A percentile compares a stretch with the other conserved stretches of the same genome.
Conservation (phyloP, 2,888 invertebrate species). For the Metallyticus violacea region DNA sequence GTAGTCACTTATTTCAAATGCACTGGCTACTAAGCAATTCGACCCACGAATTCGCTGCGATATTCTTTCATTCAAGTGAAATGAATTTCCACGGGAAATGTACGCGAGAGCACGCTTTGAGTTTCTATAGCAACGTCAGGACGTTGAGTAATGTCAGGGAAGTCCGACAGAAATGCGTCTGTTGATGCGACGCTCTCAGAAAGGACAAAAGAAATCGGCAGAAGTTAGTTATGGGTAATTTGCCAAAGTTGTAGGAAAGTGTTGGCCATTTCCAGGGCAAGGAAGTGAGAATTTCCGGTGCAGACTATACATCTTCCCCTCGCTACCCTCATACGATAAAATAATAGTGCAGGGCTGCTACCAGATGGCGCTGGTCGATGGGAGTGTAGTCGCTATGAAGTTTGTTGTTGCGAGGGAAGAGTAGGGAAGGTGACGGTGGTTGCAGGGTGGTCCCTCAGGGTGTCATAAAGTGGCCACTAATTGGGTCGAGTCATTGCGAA, state of each 20-base stretch:
- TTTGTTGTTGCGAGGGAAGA: not conserved
- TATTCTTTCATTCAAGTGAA: too few species aligned
- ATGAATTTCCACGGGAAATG: too few species aligned
- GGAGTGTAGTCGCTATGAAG: not conserved
- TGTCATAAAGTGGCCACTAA: constrained; percentile 19
- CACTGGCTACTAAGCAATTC: too few species aligned
- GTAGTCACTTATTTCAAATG: too few species aligned
- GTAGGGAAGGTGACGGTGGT: not conserved
- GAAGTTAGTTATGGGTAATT: not conserved
- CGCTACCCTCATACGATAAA: not conserved
- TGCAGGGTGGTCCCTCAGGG: constrained; percentile 1
- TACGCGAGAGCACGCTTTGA: too few species aligned
- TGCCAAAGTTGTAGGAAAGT: not conserved
- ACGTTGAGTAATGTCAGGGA: not conserved
- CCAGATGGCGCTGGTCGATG: constrained; percentile 2
- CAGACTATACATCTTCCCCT: not conserved
- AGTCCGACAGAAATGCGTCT: not conserved
- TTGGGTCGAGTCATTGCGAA: constrained; percentile 9
- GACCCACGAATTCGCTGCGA: too few species aligned
- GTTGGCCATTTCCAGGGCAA: not conserved
- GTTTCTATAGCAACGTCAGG: not conserved
- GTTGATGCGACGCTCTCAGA: not conserved
- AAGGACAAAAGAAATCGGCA: not conserved
- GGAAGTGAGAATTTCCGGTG: not conserved
- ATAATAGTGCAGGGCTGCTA: not conserved